Percentiles rank a stretch among this genome's conserved stretches.
Evolutionary conservation across 2,888 invertebrate species (phyloP).

Genomic region (Limenitis camilla): DNA sequence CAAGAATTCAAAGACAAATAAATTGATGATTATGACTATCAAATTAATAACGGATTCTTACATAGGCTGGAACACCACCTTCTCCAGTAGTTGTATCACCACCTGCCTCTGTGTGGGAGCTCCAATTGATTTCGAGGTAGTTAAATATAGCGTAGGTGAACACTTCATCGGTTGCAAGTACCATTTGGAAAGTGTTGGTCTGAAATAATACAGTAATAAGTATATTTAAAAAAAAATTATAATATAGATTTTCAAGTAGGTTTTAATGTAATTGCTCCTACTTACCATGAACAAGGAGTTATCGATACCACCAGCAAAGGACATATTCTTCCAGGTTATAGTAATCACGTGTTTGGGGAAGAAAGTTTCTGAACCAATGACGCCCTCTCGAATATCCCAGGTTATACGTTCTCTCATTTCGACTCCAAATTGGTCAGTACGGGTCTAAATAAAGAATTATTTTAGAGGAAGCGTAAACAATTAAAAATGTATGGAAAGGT

Average conservation of each 20-base stretch:
- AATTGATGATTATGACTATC: background rate
- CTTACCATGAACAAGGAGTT: conserved; percentile 82
- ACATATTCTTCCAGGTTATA: conserved; percentile 97
- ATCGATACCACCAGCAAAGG: conserved; percentile 91
- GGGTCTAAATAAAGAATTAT: conserved; percentile 44
- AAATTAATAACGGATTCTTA: conserved; percentile 63
- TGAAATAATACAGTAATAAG: conserved; percentile 46
- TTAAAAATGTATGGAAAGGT: background rate
- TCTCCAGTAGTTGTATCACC: conserved; percentile 91
- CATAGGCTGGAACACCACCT: conserved; percentile 90
- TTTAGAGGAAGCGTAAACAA: background rate
- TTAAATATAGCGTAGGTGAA: conserved; percentile 97
- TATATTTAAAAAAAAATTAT: too few relatives aligned
- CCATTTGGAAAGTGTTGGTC: conserved; percentile 97
- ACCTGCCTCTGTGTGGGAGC: conserved; percentile 91
- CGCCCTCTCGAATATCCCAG: conserved; percentile 92
- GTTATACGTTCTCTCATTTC: conserved; percentile 89
- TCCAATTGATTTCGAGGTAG: conserved; percentile 93
- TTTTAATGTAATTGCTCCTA: conserved; percentile 11
- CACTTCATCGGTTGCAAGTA: conserved; percentile 93
- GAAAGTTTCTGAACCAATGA: conserved; percentile 93
- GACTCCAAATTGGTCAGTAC: conserved; percentile 88
- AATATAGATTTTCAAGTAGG: background rate
- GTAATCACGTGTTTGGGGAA: conserved; percentile 92
- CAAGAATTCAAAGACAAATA: background rate